Evolutionary conservation across 2,888 invertebrate species (phyloP).

Genomic region (Brachypalpus laphriformis): DNA sequence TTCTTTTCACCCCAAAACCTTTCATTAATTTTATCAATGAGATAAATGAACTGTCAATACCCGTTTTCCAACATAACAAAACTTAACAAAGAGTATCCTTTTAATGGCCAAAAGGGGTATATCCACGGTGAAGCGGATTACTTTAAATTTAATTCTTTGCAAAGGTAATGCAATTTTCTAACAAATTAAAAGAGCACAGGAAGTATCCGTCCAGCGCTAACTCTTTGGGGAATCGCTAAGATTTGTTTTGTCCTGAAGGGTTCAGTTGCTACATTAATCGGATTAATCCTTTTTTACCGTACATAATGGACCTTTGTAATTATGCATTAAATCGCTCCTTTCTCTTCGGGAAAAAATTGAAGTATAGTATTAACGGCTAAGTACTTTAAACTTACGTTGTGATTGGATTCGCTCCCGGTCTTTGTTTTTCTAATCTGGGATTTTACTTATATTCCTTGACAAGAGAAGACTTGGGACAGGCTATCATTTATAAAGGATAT

Average conservation of each 20-base stretch:
- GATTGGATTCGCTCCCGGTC: conserved; percentile 11
- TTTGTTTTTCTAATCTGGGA: not conserved
- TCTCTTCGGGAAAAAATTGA: not conserved
- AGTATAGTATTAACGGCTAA: conserved; percentile 10
- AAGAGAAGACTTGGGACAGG: not conserved
- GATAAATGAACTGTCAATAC: conserved; percentile 52
- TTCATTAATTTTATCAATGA: conserved; percentile 42
- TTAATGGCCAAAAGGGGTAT: conserved; percentile 21
- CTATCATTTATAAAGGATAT: conserved; percentile 1
- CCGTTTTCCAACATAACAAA: conserved; percentile 3
- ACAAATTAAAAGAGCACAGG: conserved; percentile 3
- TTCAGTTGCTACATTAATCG: conserved; percentile 40
- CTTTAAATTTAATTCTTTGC: conserved; percentile 26
- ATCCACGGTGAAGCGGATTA: conserved; percentile 11
- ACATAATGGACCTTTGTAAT: conserved; percentile 46
- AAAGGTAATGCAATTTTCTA: conserved; percentile 25
- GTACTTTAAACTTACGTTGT: conserved; percentile 4
- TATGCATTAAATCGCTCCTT: conserved; percentile 43
- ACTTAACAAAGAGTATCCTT: conserved; percentile 15
- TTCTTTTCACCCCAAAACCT: not conserved
- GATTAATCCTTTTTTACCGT: conserved; percentile 36
- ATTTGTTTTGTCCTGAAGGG: conserved; percentile 1
- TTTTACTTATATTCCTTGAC: not conserved
- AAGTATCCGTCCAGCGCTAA: not conserved
- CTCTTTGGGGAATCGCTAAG: conserved; percentile 12